Evolutionary conservation across 1,140 invertebrate species (phyloP).

Genomic region (Drosophila ambigua): DNA sequence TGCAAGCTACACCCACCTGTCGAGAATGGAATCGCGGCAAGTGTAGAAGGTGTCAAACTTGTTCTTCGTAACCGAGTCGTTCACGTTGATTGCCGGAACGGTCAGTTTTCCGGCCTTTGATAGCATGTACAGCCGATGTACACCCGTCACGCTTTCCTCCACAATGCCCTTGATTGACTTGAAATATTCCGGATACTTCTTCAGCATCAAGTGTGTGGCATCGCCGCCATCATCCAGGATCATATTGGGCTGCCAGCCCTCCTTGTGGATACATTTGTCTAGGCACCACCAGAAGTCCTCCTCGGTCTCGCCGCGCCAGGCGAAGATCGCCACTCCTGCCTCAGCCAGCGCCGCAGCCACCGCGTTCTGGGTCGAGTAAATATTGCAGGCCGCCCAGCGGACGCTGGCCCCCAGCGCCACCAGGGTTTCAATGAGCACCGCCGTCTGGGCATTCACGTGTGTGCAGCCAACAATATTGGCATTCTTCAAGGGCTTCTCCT

Average conservation of each 20-base stretch:
- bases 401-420: slow-evolving; percentile 94
- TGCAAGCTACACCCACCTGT: slow-evolving; percentile 55
- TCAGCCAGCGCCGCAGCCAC: slow-evolving; percentile 97
- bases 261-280: slow-evolving; percentile 93
- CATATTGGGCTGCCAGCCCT: slow-evolving; percentile 96
- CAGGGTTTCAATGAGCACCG: slow-evolving; percentile 97
- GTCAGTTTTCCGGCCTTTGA: slow-evolving; percentile 96
- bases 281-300: slow-evolving; percentile 99
- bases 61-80: slow-evolving; percentile 99
- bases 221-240: slow-evolving; percentile 99
- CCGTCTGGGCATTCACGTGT: slow-evolving; percentile 98
- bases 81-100: slow-evolving; percentile 99
- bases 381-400: slow-evolving; percentile 98
- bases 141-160: slow-evolving; percentile 98
- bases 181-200: slow-evolving; percentile 97
- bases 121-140: slow-evolving; percentile 98
- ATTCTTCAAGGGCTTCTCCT: slow-evolving; percentile 96
- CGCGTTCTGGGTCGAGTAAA: slow-evolving; percentile 98
- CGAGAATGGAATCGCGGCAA: slow-evolving; percentile 74
- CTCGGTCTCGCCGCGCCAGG: slow-evolving; percentile 97
- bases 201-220: slow-evolving; percentile 97
- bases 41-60: slow-evolving; percentile 93
- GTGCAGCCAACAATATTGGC: slow-evolving; percentile 98
- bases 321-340: slow-evolving; percentile 94
- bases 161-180: slow-evolving; percentile 98